Conservation (phyloP, 2,888 invertebrate species). For the Caenorhabditis afra region DNA sequence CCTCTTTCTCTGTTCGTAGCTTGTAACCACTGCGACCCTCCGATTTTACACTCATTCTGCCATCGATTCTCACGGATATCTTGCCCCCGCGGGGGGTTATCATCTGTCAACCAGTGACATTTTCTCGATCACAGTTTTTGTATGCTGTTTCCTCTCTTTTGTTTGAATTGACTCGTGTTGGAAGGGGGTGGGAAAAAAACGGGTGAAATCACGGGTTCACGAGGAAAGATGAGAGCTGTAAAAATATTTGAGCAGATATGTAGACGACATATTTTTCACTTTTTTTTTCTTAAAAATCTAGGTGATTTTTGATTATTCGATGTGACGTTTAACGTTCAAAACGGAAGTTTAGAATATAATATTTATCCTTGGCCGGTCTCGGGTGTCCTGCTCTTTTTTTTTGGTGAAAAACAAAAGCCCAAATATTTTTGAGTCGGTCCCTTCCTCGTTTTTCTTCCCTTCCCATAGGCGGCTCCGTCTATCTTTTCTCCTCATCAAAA, state of each 20-base stretch:
- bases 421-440: neutral
- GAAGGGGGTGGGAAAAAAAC: slow-evolving; percentile 22
- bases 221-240: slow-evolving; percentile 21
- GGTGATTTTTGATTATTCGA: slow-evolving; percentile 23
- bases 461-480: neutral
- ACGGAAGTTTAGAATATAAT: no score
- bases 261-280: slow-evolving; percentile 39
- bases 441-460: neutral
- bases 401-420: slow-evolving; percentile 1
- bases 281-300: slow-evolving; percentile 30
- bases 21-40: slow-evolving; percentile 26
- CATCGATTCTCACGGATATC: slow-evolving; percentile 25
- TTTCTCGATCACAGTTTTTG: slow-evolving; percentile 2
- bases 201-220: slow-evolving; percentile 14
- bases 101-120: neutral
- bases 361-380: neutral
- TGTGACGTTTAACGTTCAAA: neutral
- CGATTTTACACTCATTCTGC: slow-evolving; percentile 50
- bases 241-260: slow-evolving; percentile 46
- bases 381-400: slow-evolving; percentile 1
- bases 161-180: slow-evolving; percentile 22
- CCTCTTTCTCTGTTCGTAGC: slow-evolving; percentile 16
- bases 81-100: slow-evolving; percentile 11
- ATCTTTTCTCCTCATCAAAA: slow-evolving; percentile 26
- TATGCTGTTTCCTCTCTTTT: neutral